phyloP scores from a whole-genome alignment of 2,888 invertebrate genomes.

The Drosophila imparisetae region DNA sequence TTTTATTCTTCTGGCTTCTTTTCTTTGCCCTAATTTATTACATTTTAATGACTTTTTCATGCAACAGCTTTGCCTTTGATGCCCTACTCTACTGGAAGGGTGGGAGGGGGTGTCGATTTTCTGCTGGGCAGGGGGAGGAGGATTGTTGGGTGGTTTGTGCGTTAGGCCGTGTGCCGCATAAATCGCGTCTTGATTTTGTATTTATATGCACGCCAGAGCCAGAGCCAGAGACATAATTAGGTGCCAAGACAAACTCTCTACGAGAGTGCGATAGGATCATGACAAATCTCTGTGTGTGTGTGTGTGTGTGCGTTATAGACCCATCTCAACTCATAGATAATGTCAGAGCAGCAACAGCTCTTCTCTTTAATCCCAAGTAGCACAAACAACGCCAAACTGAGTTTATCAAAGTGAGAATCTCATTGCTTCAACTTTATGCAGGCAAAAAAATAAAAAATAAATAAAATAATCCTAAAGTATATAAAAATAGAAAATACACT shows the following conservation, averaged over 20 bases:
- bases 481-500: not conserved
- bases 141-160: not conserved
- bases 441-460: not conserved
- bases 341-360: slow-evolving; percentile 31
- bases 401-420: slow-evolving; percentile 12
- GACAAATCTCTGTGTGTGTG: slow-evolving; percentile 56
- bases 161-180: slow-evolving; percentile 44
- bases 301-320: not conserved
- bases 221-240: slow-evolving; percentile 49
- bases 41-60: slow-evolving; percentile 78
- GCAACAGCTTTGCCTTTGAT: slow-evolving; percentile 55
- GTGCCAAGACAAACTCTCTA: slow-evolving; percentile 39
- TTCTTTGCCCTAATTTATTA: slow-evolving; percentile 71
- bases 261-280: slow-evolving; percentile 61
- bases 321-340: slow-evolving; percentile 28
- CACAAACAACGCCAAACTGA: not conserved
- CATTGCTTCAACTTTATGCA: not conserved
- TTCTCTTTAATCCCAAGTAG: slow-evolving; percentile 13
- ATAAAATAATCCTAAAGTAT: not conserved
- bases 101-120: not conserved
- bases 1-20: slow-evolving; percentile 28
- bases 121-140: not conserved
- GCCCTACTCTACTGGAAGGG: slow-evolving; percentile 3
- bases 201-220: slow-evolving; percentile 65
- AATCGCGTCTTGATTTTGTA: slow-evolving; percentile 70